phyloP scores from a whole-genome alignment of 1,140 invertebrate species.

The Drosophila bocki region DNA sequence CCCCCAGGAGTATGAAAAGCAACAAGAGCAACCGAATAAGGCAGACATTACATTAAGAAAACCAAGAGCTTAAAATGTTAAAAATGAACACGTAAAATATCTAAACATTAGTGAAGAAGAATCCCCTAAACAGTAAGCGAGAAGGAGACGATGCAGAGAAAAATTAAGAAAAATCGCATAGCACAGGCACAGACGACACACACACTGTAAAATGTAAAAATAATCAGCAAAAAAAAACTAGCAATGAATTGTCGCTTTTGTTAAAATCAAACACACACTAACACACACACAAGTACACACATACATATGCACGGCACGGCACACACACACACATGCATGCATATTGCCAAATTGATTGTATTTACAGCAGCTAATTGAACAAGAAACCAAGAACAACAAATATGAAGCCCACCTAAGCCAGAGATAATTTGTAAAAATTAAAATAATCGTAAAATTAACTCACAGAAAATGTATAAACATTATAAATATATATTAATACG shows the following conservation, averaged over 20 bases:
- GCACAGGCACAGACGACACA: slow-evolving; percentile 41
- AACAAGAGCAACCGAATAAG: slow-evolving; percentile 61
- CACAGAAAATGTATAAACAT: slow-evolving; percentile 55
- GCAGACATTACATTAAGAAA: slow-evolving; percentile 73
- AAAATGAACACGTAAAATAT: slow-evolving; percentile 57
- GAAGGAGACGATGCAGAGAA: slow-evolving; percentile 59
- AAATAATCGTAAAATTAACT: slow-evolving; percentile 64
- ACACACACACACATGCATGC: slow-evolving; percentile 42
- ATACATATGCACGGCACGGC: slow-evolving; percentile 30
- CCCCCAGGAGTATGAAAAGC: slow-evolving; percentile 35
- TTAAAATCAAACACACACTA: slow-evolving; percentile 52
- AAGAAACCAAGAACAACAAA: slow-evolving; percentile 69
- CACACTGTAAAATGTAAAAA: slow-evolving; percentile 68
- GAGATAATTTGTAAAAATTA: slow-evolving; percentile 69
- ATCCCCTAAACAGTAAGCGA: slow-evolving; percentile 62
- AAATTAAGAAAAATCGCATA: slow-evolving; percentile 19
- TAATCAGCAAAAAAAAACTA: slow-evolving; percentile 57
- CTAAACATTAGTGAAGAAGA: slow-evolving; percentile 22
- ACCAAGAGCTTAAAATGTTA: slow-evolving; percentile 63
- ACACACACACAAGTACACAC: slow-evolving; percentile 33
- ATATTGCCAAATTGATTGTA: slow-evolving; percentile 66
- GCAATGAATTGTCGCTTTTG: slow-evolving; percentile 63
- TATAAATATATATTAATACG: slow-evolving; percentile 51
- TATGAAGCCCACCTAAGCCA: slow-evolving; percentile 82
- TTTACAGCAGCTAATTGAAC: slow-evolving; percentile 66